Evolutionary conservation across 2,797 vertebrate genomes (phyloP), one percentile per base, ranked within the genome.

Genomic region (Gobionotothen gibberifrons): DNA sequence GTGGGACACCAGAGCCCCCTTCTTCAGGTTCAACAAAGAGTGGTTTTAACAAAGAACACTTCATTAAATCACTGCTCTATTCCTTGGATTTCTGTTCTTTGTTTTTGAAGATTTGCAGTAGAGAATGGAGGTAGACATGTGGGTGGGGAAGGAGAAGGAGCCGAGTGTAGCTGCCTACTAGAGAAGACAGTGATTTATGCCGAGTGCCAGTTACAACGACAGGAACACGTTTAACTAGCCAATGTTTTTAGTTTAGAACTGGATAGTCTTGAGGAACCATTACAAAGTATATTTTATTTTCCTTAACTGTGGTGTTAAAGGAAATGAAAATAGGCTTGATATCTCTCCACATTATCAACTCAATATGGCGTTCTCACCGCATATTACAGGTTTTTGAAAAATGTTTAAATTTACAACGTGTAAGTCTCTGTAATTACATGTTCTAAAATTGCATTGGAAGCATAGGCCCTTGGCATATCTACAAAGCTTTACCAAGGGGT

Each of bases 381-480:
- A 89, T 90, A 92, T 89, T 91, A 90, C 86, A 90, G 78, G 89
- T 89, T 92, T 91, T 79, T 73, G 78, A 87, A 92, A 49, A 92
- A 93, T 89, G 86, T 92, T 93, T 91, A 92, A 93, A 92, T 93
- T 93, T 89, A 91, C 84, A 86, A 59, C 87, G 87, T 72, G 79
- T 80, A 60, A 81, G 72, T 78, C 87, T 89, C 89, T 89, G 86
- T 93, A 94, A 94, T 94, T 93, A 93, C 68, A 92, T 46, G 80
- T 90, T 92, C 90, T 87, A 91, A 93, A 94, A 90, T 73, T 84
- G 91, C 86, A 84, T 79, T 82, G 85, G 90, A 88, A 87, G 85
- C 86, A 70, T 67, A 67, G 87, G 85, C 89, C 82, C 74, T 80
- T 93, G 92, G 93, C 92, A 49, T 57, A 40, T 78, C 92, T 89